Base-by-base conservation (phyloP, 2,888 invertebrate genomes). In the Thelaira solivaga region DNA sequence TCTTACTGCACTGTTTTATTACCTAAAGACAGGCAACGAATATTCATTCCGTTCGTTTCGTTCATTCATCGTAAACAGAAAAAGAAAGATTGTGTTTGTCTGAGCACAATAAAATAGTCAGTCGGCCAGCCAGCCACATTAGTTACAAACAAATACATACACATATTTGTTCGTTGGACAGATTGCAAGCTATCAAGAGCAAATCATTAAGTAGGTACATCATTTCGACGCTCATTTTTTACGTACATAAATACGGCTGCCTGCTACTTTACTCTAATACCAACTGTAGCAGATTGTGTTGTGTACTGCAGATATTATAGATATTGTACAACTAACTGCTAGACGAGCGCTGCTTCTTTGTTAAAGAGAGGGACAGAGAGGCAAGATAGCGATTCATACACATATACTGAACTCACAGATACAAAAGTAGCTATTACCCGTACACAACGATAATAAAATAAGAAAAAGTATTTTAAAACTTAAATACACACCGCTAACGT, bases 401-500 rank as follows among this genome's bases (percentile, higher is more conserved):
- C 68, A 68, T 18, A 53, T 45, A 45, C 51, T 61, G 20, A 41
- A 59, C 67, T 62, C 62, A 53, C 45, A 45, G 24, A 61, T 62
- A 47, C 57, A n/a, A n/a, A n/a, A n/a, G n/a, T 47, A 47, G 29
- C 24, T 59, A 22, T 41, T 61, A 16, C 43, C 41, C 47, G 6
- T 26, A 47, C 45, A 22, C 29, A 65, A 47, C 41, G 20, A 64
- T 76, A 73, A 45, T 59, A 45, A 77, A 55, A 47, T 22, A 20
- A n/a, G 59, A 76, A 77, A 76, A 76, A 80, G 71, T 79, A 80
- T 80, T 81, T 78, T 41, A 76, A 80, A 81, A 80, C 79, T 84
- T 86, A 86, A 87, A 86, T 86, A 87, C 84, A 83, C 84, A 81
- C 81, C 81, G 80, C 84, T 78, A 81, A 76, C 80, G 81, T 76